Percentiles rank a stretch among this genome's conserved stretches.
Conservation (phyloP, 35 echinoderm and acorn worm genomes). For the Apostichopus californicus region DNA sequence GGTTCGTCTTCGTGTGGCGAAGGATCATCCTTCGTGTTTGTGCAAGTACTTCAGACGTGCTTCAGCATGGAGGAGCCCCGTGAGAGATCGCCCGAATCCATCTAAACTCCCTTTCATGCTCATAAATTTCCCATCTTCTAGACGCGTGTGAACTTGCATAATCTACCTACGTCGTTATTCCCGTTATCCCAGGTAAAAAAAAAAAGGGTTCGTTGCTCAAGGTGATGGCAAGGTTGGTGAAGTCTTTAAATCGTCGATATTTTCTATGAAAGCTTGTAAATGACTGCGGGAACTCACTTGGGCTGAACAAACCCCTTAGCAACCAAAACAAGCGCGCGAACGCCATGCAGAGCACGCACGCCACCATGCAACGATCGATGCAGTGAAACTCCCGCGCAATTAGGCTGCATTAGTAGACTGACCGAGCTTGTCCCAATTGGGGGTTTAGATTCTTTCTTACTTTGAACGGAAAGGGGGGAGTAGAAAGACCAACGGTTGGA, state of each 20-base stretch:
- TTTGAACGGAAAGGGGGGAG: background rate
- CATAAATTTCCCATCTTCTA: constrained; percentile 33
- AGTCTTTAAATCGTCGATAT: constrained; percentile 45
- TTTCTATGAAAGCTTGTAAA: constrained; percentile 36
- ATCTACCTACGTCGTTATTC: constrained; percentile 6
- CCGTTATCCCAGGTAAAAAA: constrained; percentile 37
- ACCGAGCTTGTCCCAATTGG: constrained; percentile 28
- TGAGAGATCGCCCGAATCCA: constrained; percentile 37
- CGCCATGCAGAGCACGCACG: constrained; percentile 45
- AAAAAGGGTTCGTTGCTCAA: constrained; percentile 40
- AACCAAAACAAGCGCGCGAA: constrained; percentile 53
- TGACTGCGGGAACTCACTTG: constrained; percentile 38
- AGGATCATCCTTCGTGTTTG: constrained; percentile 56
- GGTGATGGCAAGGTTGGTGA: constrained; percentile 43
- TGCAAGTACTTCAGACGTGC: constrained; percentile 61
- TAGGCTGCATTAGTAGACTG: constrained; percentile 50
- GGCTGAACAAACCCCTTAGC: constrained; percentile 37
- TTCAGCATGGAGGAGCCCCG: constrained; percentile 53
- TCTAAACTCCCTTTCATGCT: constrained; percentile 20
- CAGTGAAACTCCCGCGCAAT: constrained; percentile 3
- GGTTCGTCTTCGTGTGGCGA: background rate
- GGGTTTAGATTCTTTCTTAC: background rate
- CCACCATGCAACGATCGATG: constrained; percentile 53
- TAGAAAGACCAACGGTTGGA: constrained; percentile 2
- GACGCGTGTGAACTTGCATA: constrained; percentile 49